Conservation (phyloP, 92 coral and sea anemone species). For the Siderastrea siderea region DNA sequence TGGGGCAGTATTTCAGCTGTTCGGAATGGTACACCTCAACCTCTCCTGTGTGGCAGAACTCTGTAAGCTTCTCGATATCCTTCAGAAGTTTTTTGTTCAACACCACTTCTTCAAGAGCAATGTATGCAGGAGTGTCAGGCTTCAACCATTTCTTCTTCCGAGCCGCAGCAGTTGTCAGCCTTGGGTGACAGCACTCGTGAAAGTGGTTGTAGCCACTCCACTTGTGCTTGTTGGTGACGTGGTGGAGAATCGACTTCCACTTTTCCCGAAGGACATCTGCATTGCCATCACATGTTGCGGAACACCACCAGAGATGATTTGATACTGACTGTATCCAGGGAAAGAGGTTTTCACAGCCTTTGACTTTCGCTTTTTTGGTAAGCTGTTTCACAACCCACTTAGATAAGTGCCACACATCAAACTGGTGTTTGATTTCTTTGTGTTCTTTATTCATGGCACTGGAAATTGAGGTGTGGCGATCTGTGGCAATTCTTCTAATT, state of each 20-base stretch:
- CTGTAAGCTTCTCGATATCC: too few relatives aligned
- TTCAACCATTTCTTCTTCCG: constrained; percentile 54
- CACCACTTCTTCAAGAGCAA: constrained; percentile 72
- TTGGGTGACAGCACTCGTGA: constrained; percentile 55
- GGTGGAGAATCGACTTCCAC: constrained; percentile 46
- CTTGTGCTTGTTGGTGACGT: too few relatives aligned
- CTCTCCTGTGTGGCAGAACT: too few relatives aligned
- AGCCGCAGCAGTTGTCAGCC: constrained; percentile 7
- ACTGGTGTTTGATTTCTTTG: constrained; percentile 58
- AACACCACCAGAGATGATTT: constrained; percentile 79
- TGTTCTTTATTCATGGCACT: constrained; percentile 63
- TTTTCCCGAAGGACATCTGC: constrained; percentile 56
- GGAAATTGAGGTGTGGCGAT: constrained; percentile 64
- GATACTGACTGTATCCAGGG: constrained; percentile 72
- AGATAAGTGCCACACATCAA: constrained; percentile 78
- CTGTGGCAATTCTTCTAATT: constrained; percentile 46
- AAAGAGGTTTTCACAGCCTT: constrained; percentile 49
- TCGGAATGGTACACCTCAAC: too few relatives aligned
- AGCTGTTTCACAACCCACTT: constrained; percentile 69
- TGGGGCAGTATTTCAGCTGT: too few relatives aligned
- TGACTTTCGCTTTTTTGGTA: constrained; percentile 55
- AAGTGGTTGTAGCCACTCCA: constrained; percentile 27
- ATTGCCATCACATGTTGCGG: constrained; percentile 62
- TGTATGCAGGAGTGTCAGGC: constrained; percentile 52
- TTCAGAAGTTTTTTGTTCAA: too few relatives aligned